Base-by-base conservation (phyloP, 2,797 vertebrate species). In the Oryzias dopingdopingensis region DNA sequence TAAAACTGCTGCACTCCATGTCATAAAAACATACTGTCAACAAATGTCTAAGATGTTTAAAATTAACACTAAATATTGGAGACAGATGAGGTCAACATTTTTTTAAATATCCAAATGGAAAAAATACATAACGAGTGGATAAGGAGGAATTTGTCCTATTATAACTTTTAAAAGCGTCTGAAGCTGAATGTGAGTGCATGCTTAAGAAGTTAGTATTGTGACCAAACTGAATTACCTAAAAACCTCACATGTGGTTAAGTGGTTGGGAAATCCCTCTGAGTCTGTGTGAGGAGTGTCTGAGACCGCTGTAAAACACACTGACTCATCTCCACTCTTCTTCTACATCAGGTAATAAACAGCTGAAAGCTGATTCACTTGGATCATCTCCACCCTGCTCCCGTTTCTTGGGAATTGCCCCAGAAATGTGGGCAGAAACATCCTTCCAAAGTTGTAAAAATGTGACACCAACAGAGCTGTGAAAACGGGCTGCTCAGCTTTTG, bases 261-360 rank as follows among this genome's bases (percentile, higher is more conserved):
- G 79, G 77, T 81, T 68, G 75, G 78, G 87, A 78, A 85, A 78
- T 61, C 78, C 82, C 85, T 79, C 47, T 5, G 57, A 52, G 49
- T 54, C 18, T 1, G n/a, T 45, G 23, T 62, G 13, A 29, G 26
- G 40, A 46, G 22, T 17, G 56, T 63, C 52, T 51, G 57, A 64
- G 12, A 60, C 46, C 43, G 29, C 45, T 40, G n/a, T 8, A 48
- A 41, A 70, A 56, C 10, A 12, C 46, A 47, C 59, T 42, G 53
- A 42, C 50, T 54, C 12, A 45, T 75, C 74, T 65, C 74, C 71
- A 55, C 22, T 23, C 50, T 69, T 61, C 49, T 73, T 80, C 71
- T 76, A 71, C 67, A 64, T 66, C 68, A 83, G 82, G 82, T 86
- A 80, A 59, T 59, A 66, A 23, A 61, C 2, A 26, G 22, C 45